Percentiles rank a stretch among this genome's conserved stretches.
Evolutionary conservation across 2,113 vertebrate genomes (phyloP).

Genomic region (Gnathonemus echidnorhynchus): DNA sequence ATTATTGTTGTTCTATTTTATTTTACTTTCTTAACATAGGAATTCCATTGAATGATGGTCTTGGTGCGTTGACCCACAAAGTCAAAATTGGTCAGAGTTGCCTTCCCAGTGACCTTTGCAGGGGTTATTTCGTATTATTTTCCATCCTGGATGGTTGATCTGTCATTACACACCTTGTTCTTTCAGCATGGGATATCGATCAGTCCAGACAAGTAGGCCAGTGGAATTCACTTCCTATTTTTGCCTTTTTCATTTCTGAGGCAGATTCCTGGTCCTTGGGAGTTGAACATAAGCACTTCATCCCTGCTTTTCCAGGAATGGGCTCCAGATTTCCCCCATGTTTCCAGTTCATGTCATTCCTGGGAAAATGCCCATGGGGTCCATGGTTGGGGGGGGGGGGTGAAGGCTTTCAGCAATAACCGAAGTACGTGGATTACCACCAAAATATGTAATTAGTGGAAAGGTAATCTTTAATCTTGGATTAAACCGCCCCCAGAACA

Average conservation of each 20-base stretch:
- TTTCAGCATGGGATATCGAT: neutral
- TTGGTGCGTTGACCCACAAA: neutral
- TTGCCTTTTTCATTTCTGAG: neutral
- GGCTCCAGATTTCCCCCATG: neutral
- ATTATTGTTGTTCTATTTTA: neutral
- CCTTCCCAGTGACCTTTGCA: neutral
- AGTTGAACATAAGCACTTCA: neutral
- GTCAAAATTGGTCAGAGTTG: neutral
- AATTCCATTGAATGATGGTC: neutral
- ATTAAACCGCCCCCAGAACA: slow-evolving; percentile 1
- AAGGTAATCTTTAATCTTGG: slow-evolving; percentile 6
- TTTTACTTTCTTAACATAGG: neutral
- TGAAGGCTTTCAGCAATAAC: neutral
- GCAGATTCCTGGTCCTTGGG: neutral
- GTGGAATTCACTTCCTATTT: neutral
- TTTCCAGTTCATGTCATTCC: neutral
- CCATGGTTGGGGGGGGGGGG: neutral
- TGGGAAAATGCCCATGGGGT: neutral
- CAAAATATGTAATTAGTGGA: slow-evolving; percentile 1
- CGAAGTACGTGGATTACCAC: neutral
- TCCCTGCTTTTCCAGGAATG: neutral
- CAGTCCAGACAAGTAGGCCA: neutral
- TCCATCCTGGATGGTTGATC: neutral
- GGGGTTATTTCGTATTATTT: neutral
- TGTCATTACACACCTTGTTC: neutral